phyloP scores from a whole-genome alignment of 2,113 vertebrate genomes.

The Agelaius phoeniceus region DNA sequence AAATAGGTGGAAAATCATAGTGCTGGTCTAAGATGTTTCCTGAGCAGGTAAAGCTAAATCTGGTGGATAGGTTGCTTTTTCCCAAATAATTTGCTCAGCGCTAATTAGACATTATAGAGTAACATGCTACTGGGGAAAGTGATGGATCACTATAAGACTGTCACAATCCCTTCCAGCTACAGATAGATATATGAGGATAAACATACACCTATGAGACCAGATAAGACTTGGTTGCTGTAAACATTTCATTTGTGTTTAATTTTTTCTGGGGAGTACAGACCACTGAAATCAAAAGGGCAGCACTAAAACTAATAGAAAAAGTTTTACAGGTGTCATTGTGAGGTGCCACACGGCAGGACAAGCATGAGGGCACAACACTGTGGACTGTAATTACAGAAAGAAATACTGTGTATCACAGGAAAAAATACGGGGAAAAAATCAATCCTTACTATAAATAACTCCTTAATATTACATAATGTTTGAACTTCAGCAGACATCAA shows the following conservation, averaged over 20 bases:
- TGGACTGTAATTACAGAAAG: not conserved
- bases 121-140: not conserved
- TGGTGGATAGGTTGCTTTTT: not conserved
- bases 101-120: not conserved
- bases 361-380: not conserved
- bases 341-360: not conserved
- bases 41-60: not conserved
- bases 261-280: fast-evolving
- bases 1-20: not conserved
- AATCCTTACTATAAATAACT: not conserved
- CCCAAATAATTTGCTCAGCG: not conserved
- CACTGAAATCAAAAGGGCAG: not conserved
- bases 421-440: not conserved
- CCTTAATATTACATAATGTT: not conserved
- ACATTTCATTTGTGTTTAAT: not conserved
- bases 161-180: not conserved
- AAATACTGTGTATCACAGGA: not conserved
- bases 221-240: not conserved
- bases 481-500: not conserved
- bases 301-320: no score
- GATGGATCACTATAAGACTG: not conserved
- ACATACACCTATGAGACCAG: not conserved
- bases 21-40: not conserved
- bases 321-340: not conserved
- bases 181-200: not conserved